Evolutionary conservation across 1,140 invertebrate species (phyloP).

Genomic region (Adelges cooleyi): DNA sequence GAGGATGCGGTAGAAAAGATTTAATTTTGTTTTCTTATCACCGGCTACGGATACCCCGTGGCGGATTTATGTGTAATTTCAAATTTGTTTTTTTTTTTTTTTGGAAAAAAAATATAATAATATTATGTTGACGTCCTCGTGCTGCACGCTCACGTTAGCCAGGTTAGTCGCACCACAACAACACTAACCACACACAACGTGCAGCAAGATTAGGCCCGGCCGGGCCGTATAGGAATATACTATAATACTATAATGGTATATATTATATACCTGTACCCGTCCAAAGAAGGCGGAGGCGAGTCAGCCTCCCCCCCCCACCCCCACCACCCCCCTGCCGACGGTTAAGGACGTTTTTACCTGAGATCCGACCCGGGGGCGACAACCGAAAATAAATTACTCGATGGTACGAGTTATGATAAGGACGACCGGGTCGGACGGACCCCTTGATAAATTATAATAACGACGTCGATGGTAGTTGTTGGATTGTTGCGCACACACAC

Average conservation of each 20-base stretch:
- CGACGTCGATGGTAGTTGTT: neutral
- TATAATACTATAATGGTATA: too few relatives aligned
- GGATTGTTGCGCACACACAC: neutral
- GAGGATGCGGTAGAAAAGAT: too few relatives aligned
- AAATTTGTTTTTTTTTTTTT: too few relatives aligned
- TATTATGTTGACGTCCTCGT: too few relatives aligned
- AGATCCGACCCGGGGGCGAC: neutral
- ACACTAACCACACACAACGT: neutral
- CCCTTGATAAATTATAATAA: constrained; percentile 17
- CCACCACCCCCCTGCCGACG: neutral
- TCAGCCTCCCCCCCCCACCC: neutral
- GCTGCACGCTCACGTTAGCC: too few relatives aligned
- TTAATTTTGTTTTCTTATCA: too few relatives aligned
- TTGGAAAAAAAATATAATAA: too few relatives aligned
- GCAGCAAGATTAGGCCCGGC: neutral
- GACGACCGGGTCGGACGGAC: neutral
- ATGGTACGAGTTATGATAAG: constrained; percentile 17
- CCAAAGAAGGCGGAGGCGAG: neutral
- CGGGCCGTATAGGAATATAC: too few relatives aligned
- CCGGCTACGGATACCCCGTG: too few relatives aligned
- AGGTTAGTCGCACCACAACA: too few relatives aligned
- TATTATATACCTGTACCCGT: neutral
- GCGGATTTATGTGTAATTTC: too few relatives aligned
- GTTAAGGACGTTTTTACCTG: neutral
- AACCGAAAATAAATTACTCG: constrained; percentile 23